Percentiles rank a stretch among this genome's conserved stretches.
Evolutionary conservation across 2,113 vertebrate species (phyloP).

Genomic region (Plecotus auritus): DNA sequence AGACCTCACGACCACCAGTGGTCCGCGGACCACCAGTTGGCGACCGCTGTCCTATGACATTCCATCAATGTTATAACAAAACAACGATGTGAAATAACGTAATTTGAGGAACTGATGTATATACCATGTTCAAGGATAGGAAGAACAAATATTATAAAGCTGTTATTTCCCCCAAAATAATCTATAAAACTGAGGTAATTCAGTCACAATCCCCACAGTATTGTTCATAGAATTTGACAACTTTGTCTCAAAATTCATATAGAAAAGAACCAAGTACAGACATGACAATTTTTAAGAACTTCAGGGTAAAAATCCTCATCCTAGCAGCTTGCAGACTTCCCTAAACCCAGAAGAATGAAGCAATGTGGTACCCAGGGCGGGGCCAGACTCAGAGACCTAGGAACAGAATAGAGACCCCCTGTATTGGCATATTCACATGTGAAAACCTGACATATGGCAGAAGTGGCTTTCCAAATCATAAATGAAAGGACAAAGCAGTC

Average conservation of each 20-base stretch:
- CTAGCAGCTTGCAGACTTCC: neutral
- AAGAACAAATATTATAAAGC: neutral
- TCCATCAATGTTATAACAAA: neutral
- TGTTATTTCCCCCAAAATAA: neutral
- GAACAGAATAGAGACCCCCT: neutral
- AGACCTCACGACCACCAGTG: neutral
- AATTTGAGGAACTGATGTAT: neutral
- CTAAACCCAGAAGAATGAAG: neutral
- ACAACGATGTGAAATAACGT: neutral
- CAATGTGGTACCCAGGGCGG: too few relatives aligned
- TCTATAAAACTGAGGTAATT: neutral
- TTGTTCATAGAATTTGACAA: neutral
- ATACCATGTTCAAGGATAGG: neutral
- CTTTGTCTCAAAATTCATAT: neutral
- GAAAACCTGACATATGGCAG: neutral
- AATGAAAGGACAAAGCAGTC: neutral
- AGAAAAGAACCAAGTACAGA: neutral
- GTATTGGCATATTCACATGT: neutral
- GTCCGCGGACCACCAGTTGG: too few relatives aligned
- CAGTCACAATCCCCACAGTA: neutral
- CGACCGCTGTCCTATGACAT: neutral
- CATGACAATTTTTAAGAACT: neutral
- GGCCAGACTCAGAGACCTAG: neutral
- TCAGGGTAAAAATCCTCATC: neutral
- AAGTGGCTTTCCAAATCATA: neutral